A percentile compares a stretch with the other conserved stretches of the same genome.
Evolutionary conservation across 2,113 vertebrate genomes (phyloP).

Genomic region (Carassius gibelio): DNA sequence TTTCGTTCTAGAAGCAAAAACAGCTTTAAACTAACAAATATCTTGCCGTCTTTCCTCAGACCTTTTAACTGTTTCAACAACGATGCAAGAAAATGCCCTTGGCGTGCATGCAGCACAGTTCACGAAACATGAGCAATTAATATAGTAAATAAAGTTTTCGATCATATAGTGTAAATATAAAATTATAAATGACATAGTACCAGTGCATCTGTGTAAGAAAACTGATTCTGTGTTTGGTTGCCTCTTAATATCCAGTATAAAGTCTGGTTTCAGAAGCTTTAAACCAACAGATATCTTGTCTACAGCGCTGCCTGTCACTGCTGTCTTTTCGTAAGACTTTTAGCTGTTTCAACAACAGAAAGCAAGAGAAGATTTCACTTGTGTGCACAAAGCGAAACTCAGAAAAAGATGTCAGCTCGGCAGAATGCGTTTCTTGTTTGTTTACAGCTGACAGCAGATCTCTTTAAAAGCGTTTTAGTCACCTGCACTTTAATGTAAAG

Average conservation of each 20-base stretch:
- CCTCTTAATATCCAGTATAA: background rate
- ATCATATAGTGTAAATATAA: too few species aligned
- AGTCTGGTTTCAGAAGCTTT: background rate
- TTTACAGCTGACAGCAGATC: conserved; percentile 3
- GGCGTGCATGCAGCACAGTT: too few species aligned
- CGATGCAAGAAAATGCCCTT: too few species aligned
- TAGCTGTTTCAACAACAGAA: conserved; percentile 1
- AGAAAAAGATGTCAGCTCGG: conserved; percentile 26
- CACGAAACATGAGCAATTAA: too few species aligned
- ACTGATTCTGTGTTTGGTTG: background rate
- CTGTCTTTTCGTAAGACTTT: background rate
- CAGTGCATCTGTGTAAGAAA: background rate
- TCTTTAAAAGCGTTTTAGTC: background rate
- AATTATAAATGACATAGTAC: background rate
- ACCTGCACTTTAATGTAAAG: background rate
- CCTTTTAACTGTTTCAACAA: too few species aligned
- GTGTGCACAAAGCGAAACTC: conserved; percentile 20
- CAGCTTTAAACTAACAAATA: too few species aligned
- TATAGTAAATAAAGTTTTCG: too few species aligned
- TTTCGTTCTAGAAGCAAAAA: too few species aligned
- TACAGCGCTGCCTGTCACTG: background rate
- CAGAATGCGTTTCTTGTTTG: conserved; percentile 38
- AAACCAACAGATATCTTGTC: background rate
- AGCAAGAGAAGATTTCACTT: conserved; percentile 4
- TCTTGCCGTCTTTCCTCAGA: too few species aligned